Conservation (phyloP, 1,140 invertebrate genomes). For the Anoplolepis gracilipes region DNA sequence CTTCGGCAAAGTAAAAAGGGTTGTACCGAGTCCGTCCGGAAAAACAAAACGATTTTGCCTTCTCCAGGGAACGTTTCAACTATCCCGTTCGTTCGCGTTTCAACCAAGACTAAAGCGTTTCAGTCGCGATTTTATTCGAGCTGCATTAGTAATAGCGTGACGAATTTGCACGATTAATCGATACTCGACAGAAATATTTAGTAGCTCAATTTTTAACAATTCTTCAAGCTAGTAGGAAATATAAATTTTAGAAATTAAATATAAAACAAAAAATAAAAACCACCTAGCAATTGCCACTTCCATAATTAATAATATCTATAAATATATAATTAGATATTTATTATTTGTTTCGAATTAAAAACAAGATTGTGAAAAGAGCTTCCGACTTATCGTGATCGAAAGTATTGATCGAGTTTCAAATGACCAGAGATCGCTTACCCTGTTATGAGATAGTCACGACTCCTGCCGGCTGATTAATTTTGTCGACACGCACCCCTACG, state of each 20-base stretch:
- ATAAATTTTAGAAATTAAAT: conserved; percentile 5
- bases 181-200: neutral
- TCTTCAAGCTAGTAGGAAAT: neutral
- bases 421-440: neutral
- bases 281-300: neutral
- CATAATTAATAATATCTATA: neutral
- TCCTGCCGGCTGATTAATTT: conserved; percentile 30
- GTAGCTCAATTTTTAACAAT: neutral
- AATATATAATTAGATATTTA: neutral
- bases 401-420: conserved; percentile 20
- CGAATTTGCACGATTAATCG: neutral
- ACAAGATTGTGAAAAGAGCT: neutral
- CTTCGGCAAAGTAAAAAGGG: conserved; percentile 39
- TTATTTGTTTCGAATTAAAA: neutral
- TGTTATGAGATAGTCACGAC: neutral
- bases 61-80: conserved; percentile 14
- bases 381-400: neutral
- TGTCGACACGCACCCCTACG: neutral
- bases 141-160: neutral
- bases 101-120: neutral
- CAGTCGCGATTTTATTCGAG: neutral
- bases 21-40: conserved; percentile 5
- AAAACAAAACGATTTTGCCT: conserved; percentile 46
- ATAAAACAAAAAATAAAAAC: neutral
- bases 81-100: neutral